Conservation (phyloP, 2,888 invertebrate genomes). For the Lordiphosa andalusiaca region DNA sequence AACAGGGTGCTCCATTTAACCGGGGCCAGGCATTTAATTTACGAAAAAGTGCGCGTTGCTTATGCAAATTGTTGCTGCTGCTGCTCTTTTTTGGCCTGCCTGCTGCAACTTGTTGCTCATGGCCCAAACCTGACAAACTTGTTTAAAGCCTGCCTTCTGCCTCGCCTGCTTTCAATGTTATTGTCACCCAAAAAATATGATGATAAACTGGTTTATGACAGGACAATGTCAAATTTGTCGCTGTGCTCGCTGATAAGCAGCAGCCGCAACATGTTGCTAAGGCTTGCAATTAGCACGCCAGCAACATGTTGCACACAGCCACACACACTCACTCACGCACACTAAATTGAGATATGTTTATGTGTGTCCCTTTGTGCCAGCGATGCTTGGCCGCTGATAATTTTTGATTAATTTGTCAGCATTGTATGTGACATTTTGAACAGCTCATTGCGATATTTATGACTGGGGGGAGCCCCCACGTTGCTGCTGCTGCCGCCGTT, state of each 20-base stretch:
- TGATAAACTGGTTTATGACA: constrained; percentile 70
- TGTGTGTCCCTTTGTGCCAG: constrained; percentile 43
- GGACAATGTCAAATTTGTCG: constrained; percentile 68
- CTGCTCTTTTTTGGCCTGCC: constrained; percentile 43
- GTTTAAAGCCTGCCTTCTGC: constrained; percentile 43
- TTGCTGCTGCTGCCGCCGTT: constrained; percentile 29
- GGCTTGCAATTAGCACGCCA: constrained; percentile 3
- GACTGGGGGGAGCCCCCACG: constrained; percentile 49
- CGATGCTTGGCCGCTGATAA: constrained; percentile 68
- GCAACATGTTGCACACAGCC: constrained; percentile 55
- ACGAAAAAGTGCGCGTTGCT: constrained; percentile 76
- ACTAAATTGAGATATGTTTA: constrained; percentile 73
- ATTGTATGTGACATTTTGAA: constrained; percentile 73
- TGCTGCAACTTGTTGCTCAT: constrained; percentile 70
- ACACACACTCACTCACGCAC: constrained; percentile 34
- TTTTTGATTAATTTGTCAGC: constrained; percentile 75
- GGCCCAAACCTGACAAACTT: constrained; percentile 72
- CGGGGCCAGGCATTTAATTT: constrained; percentile 68
- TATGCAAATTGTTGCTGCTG: constrained; percentile 66
- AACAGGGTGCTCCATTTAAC: constrained; percentile 72
- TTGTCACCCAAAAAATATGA: constrained; percentile 71
- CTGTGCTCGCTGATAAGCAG: constrained; percentile 50
- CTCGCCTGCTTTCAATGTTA: constrained; percentile 63
- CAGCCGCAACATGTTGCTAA: constrained; percentile 16
- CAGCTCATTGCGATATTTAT: constrained; percentile 76